Base-by-base conservation (phyloP, 2,888 invertebrate genomes). In the Pinctada fucata region DNA sequence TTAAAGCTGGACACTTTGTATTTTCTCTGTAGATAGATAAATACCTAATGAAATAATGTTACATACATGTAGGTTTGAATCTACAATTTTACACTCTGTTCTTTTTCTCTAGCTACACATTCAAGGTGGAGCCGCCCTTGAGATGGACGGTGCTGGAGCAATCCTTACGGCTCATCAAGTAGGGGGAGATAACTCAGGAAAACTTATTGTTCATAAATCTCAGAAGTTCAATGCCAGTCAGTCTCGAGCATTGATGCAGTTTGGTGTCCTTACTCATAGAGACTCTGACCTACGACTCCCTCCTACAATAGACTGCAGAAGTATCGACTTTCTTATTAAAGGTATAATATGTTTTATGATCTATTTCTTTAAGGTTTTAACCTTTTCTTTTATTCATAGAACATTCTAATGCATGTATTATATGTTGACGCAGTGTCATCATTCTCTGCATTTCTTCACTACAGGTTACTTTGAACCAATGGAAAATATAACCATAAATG, bases 401-500 rank as follows among this genome's bases (percentile, higher is more conserved):
- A 31, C 31, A 31, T 31, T 31, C 31, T 31, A 31, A 31, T 31
- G 31, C 31, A 31, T 31, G 31, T 31, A 31, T 31, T 31, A 31
- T 1, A 31, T 31, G 31, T 31, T 31, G 31, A 31, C 31, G 31
- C 31, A 31, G 31, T 31, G 31, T 31, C 31, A 31, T 31, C 31
- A 31, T 31, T 31, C 31, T 31, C 31, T 31, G 31, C 31, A 31
- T 31, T 31, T 31, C 31, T 31, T 31, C 31, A 31, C 31, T 31
- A 31, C 79, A 88, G 88, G 88, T 49, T 67, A 80, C 50, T 84
- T 87, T 74, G 75, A 79, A 8, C 8, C 76, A 1, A 82, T 88
- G 83, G 84, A 84, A 49, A 85, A 85, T 68, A 80, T 87, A 50
- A 88, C 88, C 2, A 78, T 89, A 13, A 88, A 87, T 78, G 83